phyloP scores from a whole-genome alignment of 2,888 invertebrate genomes.

The Cancer borealis region DNA sequence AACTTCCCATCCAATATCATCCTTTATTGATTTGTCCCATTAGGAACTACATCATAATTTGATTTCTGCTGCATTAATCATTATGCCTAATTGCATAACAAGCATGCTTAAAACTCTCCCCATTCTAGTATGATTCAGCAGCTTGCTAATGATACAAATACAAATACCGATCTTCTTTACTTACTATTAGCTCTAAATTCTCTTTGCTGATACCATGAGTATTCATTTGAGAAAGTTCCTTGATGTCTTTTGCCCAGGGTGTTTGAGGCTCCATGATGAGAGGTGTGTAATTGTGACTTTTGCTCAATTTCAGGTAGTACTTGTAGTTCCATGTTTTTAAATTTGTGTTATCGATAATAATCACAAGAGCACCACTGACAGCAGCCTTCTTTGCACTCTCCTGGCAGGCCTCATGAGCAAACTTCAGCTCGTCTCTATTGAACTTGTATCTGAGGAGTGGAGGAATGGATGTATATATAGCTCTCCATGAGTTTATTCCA shows the following conservation, averaged over 20 bases:
- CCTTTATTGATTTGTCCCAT: too few species aligned
- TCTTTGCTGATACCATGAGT: constrained; percentile 71
- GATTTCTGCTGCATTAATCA: too few species aligned
- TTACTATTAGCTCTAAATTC: constrained; percentile 62
- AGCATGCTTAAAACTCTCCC: too few species aligned
- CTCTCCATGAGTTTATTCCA: background rate
- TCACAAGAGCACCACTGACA: constrained; percentile 77
- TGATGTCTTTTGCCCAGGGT: constrained; percentile 79
- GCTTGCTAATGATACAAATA: too few species aligned
- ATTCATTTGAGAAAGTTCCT: constrained; percentile 78
- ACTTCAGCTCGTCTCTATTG: constrained; percentile 78
- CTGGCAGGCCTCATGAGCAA: constrained; percentile 79
- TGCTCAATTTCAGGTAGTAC: constrained; percentile 79
- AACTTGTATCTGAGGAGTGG: constrained; percentile 39
- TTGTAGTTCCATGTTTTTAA: constrained; percentile 79
- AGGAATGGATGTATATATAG: background rate
- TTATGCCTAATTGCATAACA: too few species aligned
- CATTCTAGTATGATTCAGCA: too few species aligned
- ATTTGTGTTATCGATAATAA: constrained; percentile 80
- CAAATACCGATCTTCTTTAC: background rate
- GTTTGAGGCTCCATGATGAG: constrained; percentile 79
- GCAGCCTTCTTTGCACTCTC: constrained; percentile 78
- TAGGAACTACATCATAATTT: too few species aligned
- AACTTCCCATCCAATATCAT: too few species aligned
- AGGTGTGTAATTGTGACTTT: constrained; percentile 78